Evolutionary conservation across 2,797 vertebrate genomes (phyloP), one percentile per base, ranked within the genome.

Genomic region (Eupleurogrammus muticus): DNA sequence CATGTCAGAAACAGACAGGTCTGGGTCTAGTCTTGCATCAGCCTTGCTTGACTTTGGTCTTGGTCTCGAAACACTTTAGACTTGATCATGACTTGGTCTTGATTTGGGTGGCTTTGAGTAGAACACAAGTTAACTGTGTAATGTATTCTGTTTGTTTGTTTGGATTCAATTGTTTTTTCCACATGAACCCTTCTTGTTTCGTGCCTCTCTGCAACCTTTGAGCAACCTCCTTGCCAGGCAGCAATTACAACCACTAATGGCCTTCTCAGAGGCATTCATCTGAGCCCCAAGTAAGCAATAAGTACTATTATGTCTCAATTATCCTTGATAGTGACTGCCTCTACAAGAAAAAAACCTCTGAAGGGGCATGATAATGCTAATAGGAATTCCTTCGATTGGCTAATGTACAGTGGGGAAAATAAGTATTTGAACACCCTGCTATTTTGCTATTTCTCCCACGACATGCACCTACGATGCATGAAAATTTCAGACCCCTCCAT

Each of bases 301-400:
- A 74, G 67, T 67, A 70, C 70, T 67, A 63, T 85, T 83, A 62
- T 73, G 63, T 62, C 73, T 79, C 78, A 81, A 76, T 84, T 86
- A 80, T 69, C 71, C 76, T 68, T 75, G 76, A 87, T 86, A 79
- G 62, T 20, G 61, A 56, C 70, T 77, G 71, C 72, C 50, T 84
- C 54, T 66, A 48, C 28, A 10, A 70, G 61, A 75, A 46, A 73
- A 62, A 74, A 63, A 61, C 73, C 66, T 77, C 78, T 82, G 75
- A 80, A 86, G 82, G 40, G 63, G 68, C 67, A 59, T 36, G 53
- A 83, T 79, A 79, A 89, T 78, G 77, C 79, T 81, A 66, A 84
- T 75, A 59, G 77, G 74, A 83, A 85, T 86, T 87, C 75, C 76
- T 87, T 80, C 83, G 79, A 80, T 78, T 80, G 70, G 28, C 28